Base-by-base conservation (phyloP, 1,140 invertebrate genomes). In the Anastatus disparis region DNA sequence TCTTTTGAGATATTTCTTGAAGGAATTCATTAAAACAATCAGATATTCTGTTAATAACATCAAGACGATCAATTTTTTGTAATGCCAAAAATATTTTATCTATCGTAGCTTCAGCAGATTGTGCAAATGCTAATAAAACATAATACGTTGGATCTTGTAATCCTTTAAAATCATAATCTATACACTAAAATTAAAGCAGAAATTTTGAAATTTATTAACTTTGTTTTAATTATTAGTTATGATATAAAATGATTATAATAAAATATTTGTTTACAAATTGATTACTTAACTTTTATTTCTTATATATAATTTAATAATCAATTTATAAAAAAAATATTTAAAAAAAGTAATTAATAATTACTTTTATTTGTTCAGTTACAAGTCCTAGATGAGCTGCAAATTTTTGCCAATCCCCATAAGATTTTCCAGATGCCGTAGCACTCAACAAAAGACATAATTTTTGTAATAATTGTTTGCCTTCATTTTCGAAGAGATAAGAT, bases 131-230 rank as follows among this genome's bases (percentile, higher is more conserved):
- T 22, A 83, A 56, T 46, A 83, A 65, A 9, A 82, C 80, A 67
- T 82, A 82, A 59, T 81, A 82, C 13, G 79, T 81, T 52, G 81
- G 79, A 77, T 81, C 81, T 67, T 82, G 74, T 1, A 79, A 56
- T 8, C 79, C 79, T 72, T 79, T 83, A 59, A 82, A 81, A 52
- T 81, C 71, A 66, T 82, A 79, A 59, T 82, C 79, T 74, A 83
- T 83, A 24, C 77, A 82, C 77, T 81, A 15, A 27, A 72, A 29
- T 40, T 12, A 12, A 44, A 12, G 3, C 9, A n/a, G 9, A 44
- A 3, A 9, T 15, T 9, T 10, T 44, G 3, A 44, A 12, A 44
- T 3, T 44, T 44, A n/a, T 44, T 38, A 12, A 38, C 35, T 12
- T 7, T 12, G n/a, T 44, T 44, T 44, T 44, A 8, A 38, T 44